Evolutionary conservation across 2,113 vertebrate genomes (phyloP), one percentile per base, ranked within the genome.

Genomic region (Onychostoma macrolepis): DNA sequence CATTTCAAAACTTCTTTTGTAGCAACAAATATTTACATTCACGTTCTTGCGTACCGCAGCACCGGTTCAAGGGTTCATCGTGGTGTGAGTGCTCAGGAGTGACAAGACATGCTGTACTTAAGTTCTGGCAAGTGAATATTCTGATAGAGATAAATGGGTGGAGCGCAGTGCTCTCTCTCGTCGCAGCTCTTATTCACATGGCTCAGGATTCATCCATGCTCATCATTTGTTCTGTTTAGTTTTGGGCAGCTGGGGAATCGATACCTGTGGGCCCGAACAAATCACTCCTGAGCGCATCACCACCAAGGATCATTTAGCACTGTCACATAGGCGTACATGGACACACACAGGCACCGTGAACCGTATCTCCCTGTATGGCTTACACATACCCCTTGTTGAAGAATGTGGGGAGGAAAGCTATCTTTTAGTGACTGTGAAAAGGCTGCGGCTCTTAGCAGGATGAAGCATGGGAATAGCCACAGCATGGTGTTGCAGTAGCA

Each of bases 211-310:
- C 67, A 69, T 63, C 48, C 33, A 90, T 28, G 15, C 82, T 41
- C 21, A 76, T 72, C 80, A 74, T 86, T 88, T 88, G 86, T 88
- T 85, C 86, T 76, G 38, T 90, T 87, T 85, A 85, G 81, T 85
- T 84, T 72, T 72, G 33, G 71, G 77, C 74, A 75, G 78, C 72
- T 67, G 43, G 50, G 45, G 69, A 87, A 89, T 88, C 83, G 53
- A 87, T 87, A 74, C 83, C 79, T 65, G 10, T 38, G 79, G 81
- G 77, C 33, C 56, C 21, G 10, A 83, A 89, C 83, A 88, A 89
- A 88, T 86, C 79, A 85, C 78, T 85, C 26, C 36, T 83, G 69
- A 50, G 48, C 84, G 28, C 30, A 87, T 61, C 36, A 65, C 83
- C 19, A 63, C n/a, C 8, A 56, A 79, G 72, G 53, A 80, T 83